Base-by-base conservation (phyloP, 1,140 invertebrate species). In the Ostrea denselamellosa region DNA sequence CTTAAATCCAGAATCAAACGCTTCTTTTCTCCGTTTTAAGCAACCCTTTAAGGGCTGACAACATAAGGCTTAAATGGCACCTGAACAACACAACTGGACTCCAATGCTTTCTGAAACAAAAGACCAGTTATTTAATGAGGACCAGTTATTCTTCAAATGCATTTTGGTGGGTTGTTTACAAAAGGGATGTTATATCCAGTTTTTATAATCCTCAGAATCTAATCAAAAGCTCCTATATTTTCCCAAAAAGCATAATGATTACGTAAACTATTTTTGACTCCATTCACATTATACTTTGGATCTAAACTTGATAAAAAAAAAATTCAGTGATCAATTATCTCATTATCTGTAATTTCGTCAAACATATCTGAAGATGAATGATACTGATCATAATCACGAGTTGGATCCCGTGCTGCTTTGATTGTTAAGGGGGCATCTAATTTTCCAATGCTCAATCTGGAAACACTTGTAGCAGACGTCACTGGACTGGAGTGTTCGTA, bases 1-100 rank as follows among this genome's bases (percentile, higher is more conserved):
- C 87, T 68, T n/a, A 77, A 22, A 65, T 88, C 83, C 22, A 88
- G 58, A 83, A 88, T 88, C 52, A 88, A 65, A 3, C 87, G 7
- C 25, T 82, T 89, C 54, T 56, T 71, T 1, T 52, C 83, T 9
- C 77, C 58, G 12, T 34, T 88, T 22, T 71, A 14, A n/a, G 87
- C 28, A 53, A 88, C 28, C 12, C 58, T 53, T 54, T 53, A 77
- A 71, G 58, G 87, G 83, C n/a, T 88, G 25, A 77, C 87, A 68
- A 88, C 62, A 83, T 25, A 56, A 53, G n/a, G n/a, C n/a, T n/a
- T n/a, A n/a, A n/a, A n/a, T n/a, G n/a, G n/a, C n/a, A n/a, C n/a
- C n/a, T n/a, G n/a, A n/a, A n/a, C n/a, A n/a, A n/a, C n/a, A n/a
- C n/a, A n/a, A n/a, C n/a, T n/a, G n/a, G n/a, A n/a, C n/a, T n/a